Evolutionary conservation across 2,113 vertebrate genomes (phyloP).

Genomic region (Saccopteryx leptura): DNA sequence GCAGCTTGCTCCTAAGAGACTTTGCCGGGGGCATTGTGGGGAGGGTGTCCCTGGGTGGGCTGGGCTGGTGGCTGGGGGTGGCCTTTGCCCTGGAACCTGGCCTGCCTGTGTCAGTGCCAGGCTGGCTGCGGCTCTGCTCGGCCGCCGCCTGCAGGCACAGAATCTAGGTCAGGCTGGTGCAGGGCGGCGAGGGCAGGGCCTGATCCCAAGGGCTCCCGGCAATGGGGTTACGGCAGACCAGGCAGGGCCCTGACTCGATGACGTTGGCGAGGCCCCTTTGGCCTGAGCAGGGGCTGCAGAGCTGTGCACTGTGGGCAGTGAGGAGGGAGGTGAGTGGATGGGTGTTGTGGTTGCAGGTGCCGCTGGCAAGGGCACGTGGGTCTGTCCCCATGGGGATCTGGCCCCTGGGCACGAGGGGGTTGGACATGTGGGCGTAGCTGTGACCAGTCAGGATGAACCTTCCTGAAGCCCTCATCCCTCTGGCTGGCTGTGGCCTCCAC

Average conservation of each 20-base stretch:
- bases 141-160: not conserved
- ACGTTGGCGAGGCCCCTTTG: not conserved
- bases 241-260: not conserved
- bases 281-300: not conserved
- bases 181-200: not conserved
- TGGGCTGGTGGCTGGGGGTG: accelerated
- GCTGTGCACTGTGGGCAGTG: not conserved
- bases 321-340: not conserved
- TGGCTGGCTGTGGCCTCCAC: not conserved
- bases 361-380: accelerated
- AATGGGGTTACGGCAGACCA: accelerated
- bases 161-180: slow-evolving; percentile 77
- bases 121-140: not conserved
- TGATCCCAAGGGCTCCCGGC: not conserved
- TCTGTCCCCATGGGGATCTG: accelerated
- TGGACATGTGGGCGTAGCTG: too few species aligned
- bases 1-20: not conserved
- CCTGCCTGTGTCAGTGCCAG: slow-evolving; percentile 18
- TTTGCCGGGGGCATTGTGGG: not conserved
- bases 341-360: accelerated
- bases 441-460: not conserved
- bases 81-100: not conserved
- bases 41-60: not conserved
- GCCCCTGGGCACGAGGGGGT: not conserved
- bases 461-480: not conserved